phyloP scores from a whole-genome alignment of 2,113 vertebrate species.

The Anguilla rostrata region DNA sequence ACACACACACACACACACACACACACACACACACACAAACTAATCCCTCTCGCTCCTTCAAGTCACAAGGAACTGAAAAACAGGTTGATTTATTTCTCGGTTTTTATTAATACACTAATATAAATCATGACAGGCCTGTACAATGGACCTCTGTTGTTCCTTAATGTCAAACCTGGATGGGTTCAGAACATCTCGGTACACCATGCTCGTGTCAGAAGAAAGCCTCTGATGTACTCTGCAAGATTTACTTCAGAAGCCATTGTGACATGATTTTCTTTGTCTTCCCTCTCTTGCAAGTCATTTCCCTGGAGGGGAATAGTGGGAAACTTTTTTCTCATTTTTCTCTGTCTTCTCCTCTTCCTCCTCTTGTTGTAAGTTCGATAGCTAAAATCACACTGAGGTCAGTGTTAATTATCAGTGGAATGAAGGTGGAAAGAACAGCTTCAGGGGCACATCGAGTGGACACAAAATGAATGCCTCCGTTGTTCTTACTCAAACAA shows the following conservation, averaged over 20 bases:
- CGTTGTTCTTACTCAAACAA: background rate
- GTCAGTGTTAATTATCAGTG: too few species aligned
- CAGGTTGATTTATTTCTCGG: background rate
- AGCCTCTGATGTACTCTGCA: background rate
- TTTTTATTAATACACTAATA: background rate
- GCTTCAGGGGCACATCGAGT: too few species aligned
- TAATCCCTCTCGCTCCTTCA: background rate
- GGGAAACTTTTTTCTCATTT: background rate
- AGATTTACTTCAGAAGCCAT: background rate
- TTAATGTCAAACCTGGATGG: background rate
- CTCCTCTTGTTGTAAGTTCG: too few species aligned
- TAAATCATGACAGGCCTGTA: slow-evolving; percentile 4
- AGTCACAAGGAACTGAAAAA: background rate
- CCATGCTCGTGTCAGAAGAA: background rate
- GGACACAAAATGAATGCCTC: too few species aligned
- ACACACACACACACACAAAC: background rate
- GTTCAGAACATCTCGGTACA: background rate
- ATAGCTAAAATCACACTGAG: too few species aligned
- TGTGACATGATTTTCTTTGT: background rate
- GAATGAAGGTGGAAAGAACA: too few species aligned
- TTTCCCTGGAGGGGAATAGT: background rate
- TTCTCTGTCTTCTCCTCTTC: too few species aligned
- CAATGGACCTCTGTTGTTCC: background rate
- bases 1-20: background rate
- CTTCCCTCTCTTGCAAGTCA: background rate